Conservation (phyloP, 2,888 invertebrate species). For the Melikaiella ostensackeni region DNA sequence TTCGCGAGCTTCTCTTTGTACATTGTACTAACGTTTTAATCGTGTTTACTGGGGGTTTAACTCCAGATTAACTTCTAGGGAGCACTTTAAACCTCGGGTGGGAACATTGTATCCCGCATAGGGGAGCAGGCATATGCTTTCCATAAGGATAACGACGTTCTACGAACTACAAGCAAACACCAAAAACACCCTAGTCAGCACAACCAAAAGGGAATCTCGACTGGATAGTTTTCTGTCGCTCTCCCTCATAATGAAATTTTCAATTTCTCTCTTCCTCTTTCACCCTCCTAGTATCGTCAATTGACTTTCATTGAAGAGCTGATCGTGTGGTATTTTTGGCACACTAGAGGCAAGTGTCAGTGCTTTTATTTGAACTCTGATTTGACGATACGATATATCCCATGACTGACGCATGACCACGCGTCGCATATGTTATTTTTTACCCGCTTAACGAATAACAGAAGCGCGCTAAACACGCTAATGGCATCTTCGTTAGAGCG, state of each 20-base stretch:
- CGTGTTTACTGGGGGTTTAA: conserved; percentile 73
- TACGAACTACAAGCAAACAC: conserved; percentile 41
- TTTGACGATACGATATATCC: conserved; percentile 54
- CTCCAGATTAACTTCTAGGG: conserved; percentile 70
- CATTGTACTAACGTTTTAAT: conserved; percentile 67
- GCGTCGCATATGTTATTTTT: conserved; percentile 47
- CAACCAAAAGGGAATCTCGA: conserved; percentile 44
- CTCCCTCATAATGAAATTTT: conserved; percentile 43
- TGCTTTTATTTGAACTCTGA: conserved; percentile 56
- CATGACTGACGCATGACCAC: conserved; percentile 51
- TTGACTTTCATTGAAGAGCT: conserved; percentile 70
- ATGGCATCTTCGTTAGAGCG: conserved; percentile 19
- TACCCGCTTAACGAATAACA: conserved; percentile 33
- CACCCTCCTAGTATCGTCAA: conserved; percentile 59
- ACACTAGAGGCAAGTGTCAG: conserved; percentile 50
- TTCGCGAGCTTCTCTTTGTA: conserved; percentile 52
- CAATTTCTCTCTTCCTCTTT: conserved; percentile 45
- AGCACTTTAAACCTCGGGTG: conserved; percentile 66
- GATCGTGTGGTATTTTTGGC: conserved; percentile 65
- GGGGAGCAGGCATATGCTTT: conserved; percentile 48
- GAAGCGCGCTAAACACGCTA: conserved; percentile 23
- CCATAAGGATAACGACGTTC: conserved; percentile 52
- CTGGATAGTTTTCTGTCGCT: conserved; percentile 50
- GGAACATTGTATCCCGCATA: conserved; percentile 52
- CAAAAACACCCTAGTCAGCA: conserved; percentile 14